Evolutionary conservation across 1,140 invertebrate genomes (phyloP).

Genomic region (Physella acuta): DNA sequence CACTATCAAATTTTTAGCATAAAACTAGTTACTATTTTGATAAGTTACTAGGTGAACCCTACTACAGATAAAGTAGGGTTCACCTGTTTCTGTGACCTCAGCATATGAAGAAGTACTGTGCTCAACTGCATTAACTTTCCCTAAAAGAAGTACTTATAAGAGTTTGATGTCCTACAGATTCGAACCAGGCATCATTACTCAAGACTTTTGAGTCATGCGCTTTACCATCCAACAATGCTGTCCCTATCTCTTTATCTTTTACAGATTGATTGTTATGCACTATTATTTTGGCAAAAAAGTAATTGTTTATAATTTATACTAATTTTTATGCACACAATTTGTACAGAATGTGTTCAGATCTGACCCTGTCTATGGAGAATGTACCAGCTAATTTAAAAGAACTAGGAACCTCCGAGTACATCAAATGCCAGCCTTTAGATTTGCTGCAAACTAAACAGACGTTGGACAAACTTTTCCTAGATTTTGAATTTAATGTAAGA

Average conservation of each 20-base stretch:
- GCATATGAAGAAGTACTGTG: too few relatives aligned
- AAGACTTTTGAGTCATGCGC: not conserved
- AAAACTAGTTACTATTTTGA: too few relatives aligned
- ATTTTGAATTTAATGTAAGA: not conserved
- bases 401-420: not conserved
- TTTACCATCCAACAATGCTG: not conserved
- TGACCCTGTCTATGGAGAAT: not conserved
- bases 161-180: not conserved
- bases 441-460: not conserved
- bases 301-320: too few relatives aligned
- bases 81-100: too few relatives aligned
- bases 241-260: not conserved
- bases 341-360: not conserved
- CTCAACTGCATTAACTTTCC: too few relatives aligned
- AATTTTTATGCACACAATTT: too few relatives aligned
- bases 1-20: too few relatives aligned
- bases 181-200: not conserved
- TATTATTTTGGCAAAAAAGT: too few relatives aligned
- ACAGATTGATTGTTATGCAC: not conserved
- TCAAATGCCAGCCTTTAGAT: not conserved
- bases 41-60: too few relatives aligned
- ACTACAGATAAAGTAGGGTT: too few relatives aligned
- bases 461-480: not conserved
- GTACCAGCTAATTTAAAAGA: not conserved
- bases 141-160: too few relatives aligned